Base-by-base conservation (phyloP, 2,888 invertebrate species). In the Periphyllus acericola region DNA sequence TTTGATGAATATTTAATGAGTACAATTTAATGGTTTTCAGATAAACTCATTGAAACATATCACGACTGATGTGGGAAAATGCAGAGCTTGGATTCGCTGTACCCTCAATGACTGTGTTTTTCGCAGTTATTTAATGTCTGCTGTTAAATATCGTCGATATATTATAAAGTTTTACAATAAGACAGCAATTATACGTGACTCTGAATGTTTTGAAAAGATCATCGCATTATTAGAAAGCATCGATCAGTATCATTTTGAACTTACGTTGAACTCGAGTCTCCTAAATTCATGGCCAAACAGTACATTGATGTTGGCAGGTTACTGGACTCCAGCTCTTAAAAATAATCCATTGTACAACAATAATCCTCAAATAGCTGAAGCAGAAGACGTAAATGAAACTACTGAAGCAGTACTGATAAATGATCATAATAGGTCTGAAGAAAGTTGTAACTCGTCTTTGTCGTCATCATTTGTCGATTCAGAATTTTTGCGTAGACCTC, bases 241-340 rank as follows among this genome's bases (percentile, higher is more conserved):
- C 68, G 96, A 96, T 91, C 90, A 91, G 25, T 91, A 92, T 46
- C 90, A 94, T 84, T 95, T 96, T 90, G 93, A 95, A 90, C 92
- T 97, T 90, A 96, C 96, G 0, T 94, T 94, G 90, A 97, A 97
- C 92, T 96, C 96, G 0, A 97, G 97, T 91, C 92, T 98, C 40
- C 92, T 98, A 0, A 98, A 98, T 92, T 94, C 94, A 87, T 99
- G 98, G 98, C 95, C 96, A 0, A 94, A 95, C 90, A 94, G 95
- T 72, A 95, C 98, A 0, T 92, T 98, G 71, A 93, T 96, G 91
- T 92, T 97, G 90, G 96, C 97, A 25, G 98, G 97, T 8, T 93
- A 97, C 83, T 97, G 96, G 96, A 94, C 95, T 3, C 95, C 96
- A 0, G 95, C 96, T 17, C 93, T 96, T 91, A 94, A 95, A 91